A percentile compares a stretch with the other conserved stretches of the same genome.
Conservation (phyloP, 1,140 invertebrate species). For the Caenorhabditis tropicalis region DNA sequence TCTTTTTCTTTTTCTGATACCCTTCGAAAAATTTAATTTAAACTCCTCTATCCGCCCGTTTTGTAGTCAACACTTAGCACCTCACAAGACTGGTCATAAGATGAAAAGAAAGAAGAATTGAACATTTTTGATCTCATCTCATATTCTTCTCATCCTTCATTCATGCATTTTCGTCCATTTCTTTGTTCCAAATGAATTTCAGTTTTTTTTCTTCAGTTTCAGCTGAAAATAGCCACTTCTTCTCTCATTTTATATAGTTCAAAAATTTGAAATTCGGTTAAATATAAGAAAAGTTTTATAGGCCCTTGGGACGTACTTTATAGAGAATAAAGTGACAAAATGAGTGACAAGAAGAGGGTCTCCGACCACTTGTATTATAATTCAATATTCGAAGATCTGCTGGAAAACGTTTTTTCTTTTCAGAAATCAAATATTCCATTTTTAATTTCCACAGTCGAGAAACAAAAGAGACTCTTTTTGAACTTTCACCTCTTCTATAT, state of each 20-base stretch:
- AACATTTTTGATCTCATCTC: constrained; percentile 9
- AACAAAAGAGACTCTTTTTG: too few species aligned
- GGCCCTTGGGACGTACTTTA: neutral
- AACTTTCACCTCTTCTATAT: too few species aligned
- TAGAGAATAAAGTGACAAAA: constrained; percentile 13
- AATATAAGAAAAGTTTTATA: neutral
- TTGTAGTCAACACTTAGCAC: neutral
- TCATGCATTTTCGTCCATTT: neutral
- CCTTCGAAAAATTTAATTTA: constrained; percentile 22
- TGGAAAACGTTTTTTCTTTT: neutral
- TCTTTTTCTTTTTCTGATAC: neutral
- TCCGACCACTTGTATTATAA: neutral
- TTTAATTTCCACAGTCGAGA: too few species aligned
- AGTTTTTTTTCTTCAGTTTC: neutral
- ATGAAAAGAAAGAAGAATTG: neutral
- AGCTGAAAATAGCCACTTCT: too few species aligned
- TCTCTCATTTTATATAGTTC: too few species aligned
- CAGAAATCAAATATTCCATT: neutral
- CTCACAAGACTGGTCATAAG: constrained; percentile 15
- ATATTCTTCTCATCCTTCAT: constrained; percentile 4
- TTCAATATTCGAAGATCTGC: neutral
- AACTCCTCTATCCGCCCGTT: neutral
- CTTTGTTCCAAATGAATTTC: neutral
- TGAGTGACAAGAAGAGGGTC: neutral
- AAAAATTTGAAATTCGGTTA: neutral